phyloP scores from a whole-genome alignment of 2,113 vertebrate species.

The Emydocephalus ijimae region DNA sequence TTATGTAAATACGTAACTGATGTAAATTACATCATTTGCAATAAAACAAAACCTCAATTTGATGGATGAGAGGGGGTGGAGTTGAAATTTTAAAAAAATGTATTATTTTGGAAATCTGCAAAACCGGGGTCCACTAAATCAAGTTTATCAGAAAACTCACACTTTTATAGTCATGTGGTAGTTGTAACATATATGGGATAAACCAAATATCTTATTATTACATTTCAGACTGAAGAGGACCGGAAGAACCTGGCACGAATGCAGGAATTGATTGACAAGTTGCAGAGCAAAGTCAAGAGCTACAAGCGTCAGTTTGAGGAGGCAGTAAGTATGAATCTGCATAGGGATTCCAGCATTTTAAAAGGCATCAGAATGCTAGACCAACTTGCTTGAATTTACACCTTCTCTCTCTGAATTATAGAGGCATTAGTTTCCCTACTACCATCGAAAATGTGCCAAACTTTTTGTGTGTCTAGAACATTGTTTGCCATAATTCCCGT shows the following conservation, averaged over 20 bases:
- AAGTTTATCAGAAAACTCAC: not conserved
- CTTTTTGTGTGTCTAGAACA: not conserved
- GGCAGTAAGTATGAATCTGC: slow-evolving; percentile 73
- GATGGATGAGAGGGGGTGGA: not conserved
- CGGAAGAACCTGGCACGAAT: slow-evolving; percentile 87
- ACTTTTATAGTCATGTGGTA: not conserved
- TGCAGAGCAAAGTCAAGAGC: slow-evolving; percentile 93
- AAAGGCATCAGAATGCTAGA: not conserved
- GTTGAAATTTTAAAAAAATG: not conserved
- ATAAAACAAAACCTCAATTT: not conserved
- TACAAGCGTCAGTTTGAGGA: slow-evolving; percentile 91
- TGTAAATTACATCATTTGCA: not conserved
- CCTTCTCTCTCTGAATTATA: not conserved
- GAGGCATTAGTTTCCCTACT: not conserved
- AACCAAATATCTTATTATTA: not conserved
- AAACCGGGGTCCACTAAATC: not conserved
- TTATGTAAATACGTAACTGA: not conserved
- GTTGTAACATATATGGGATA: not conserved
- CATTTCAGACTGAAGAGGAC: slow-evolving; percentile 85
- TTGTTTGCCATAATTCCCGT: no score
- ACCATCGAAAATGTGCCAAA: rapidly evolving
- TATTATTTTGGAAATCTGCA: not conserved
- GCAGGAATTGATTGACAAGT: slow-evolving; percentile 90
- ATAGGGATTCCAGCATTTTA: rapidly evolving
- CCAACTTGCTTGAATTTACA: not conserved